A percentile compares a stretch with the other conserved stretches of the same genome.
Conservation (phyloP, 2,888 invertebrate genomes). For the Hydriomena furcata region DNA sequence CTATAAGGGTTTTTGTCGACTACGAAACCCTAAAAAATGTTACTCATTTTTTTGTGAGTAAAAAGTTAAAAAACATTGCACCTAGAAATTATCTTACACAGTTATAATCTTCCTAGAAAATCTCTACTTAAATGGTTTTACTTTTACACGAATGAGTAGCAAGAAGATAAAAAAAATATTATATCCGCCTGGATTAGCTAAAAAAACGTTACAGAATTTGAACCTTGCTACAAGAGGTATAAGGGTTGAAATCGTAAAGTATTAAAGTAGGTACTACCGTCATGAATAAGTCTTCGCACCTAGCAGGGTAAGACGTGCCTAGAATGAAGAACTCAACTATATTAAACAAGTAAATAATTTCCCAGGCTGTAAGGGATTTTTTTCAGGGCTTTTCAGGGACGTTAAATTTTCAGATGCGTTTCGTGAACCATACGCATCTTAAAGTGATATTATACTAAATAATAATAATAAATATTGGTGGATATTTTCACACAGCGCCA, state of each 20-base stretch:
- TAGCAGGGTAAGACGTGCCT: constrained; percentile 47
- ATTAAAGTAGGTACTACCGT: constrained; percentile 31
- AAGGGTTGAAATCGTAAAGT: constrained; percentile 24
- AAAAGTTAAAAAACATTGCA: no score
- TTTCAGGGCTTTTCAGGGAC: constrained; percentile 16
- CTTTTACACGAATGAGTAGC: constrained; percentile 19
- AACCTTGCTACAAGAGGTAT: constrained; percentile 21
- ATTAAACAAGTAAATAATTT: constrained; percentile 71
- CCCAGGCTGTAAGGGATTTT: constrained; percentile 57
- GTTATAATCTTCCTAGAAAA: constrained; percentile 1
- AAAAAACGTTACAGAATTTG: constrained; percentile 10
- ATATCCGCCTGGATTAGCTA: constrained; percentile 29
- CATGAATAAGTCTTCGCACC: constrained; percentile 42
- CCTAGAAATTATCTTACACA: no score
- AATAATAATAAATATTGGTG: no score
- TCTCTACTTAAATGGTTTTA: constrained; percentile 5
- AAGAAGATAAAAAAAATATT: constrained; percentile 31
- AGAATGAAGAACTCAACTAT: constrained; percentile 49
- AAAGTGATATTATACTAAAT: no score
- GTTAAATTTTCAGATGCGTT: neutral
- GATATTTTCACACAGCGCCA: no score
- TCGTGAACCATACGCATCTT: no score
- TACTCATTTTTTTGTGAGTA: no score
- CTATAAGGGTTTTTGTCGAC: no score
- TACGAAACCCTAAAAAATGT: no score